Conservation (phyloP, 2,113 vertebrate genomes). For the Tyto alba region DNA sequence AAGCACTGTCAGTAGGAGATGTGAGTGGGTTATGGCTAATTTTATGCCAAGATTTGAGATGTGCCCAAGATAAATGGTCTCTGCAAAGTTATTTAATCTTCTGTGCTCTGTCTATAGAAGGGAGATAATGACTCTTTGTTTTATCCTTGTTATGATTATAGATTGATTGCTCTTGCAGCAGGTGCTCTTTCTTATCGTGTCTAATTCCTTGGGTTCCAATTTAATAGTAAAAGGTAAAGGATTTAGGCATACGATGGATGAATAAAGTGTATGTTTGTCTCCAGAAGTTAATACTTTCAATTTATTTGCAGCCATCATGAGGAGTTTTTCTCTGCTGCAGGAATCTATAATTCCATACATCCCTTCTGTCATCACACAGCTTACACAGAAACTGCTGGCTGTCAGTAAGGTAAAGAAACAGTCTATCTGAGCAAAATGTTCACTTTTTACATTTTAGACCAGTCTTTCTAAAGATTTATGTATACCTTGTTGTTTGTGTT, state of each 20-base stretch:
- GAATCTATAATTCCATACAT: constrained; percentile 95
- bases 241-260: not conserved
- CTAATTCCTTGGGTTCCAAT: not conserved
- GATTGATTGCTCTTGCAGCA: not conserved
- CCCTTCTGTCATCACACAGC: constrained; percentile 92
- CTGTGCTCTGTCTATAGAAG: not conserved
- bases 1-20: not conserved
- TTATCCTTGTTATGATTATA: not conserved
- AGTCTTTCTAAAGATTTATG: not conserved
- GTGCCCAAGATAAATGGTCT: not conserved
- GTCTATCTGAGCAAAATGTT: not conserved
- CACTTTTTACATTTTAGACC: not conserved
- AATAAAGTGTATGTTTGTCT: not conserved
- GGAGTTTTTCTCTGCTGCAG: constrained; percentile 97
- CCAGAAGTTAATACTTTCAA: not conserved
- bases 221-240: not conserved
- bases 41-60: not conserved
- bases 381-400: constrained; percentile 93
- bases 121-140: not conserved
- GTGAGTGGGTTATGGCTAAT: not conserved
- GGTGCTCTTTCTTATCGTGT: not conserved
- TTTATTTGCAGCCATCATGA: constrained; percentile 91
- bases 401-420: constrained; percentile 91
- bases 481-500: not conserved
- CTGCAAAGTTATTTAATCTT: not conserved